A percentile compares a stretch with the other conserved stretches of the same genome.
Conservation (phyloP, 1,140 invertebrate genomes). For the Paraescarpia echinospica region DNA sequence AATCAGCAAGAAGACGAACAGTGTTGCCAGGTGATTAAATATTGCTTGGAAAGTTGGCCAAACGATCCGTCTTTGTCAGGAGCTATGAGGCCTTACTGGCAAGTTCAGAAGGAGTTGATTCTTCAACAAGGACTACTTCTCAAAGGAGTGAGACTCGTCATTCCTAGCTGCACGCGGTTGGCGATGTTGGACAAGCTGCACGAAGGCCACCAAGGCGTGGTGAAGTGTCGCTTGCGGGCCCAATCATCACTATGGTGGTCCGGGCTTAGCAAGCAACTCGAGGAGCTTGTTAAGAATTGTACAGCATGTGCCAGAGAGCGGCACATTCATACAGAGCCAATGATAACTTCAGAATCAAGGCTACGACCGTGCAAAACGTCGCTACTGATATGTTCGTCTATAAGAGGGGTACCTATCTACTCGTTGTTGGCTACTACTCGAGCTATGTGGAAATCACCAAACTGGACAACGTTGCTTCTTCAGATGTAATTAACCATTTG, state of each 20-base stretch:
- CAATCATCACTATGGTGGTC: slow-evolving; percentile 34
- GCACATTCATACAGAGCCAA: slow-evolving; percentile 16
- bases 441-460: slow-evolving; percentile 17
- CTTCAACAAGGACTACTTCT: slow-evolving; percentile 22
- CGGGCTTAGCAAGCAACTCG: slow-evolving; percentile 22
- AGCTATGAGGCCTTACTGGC: slow-evolving; percentile 13
- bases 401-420: background rate
- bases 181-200: slow-evolving; percentile 28
- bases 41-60: background rate
- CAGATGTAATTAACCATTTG: slow-evolving; percentile 13
- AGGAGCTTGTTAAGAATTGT: background rate
- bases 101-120: slow-evolving; percentile 19
- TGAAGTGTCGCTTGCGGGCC: slow-evolving; percentile 30
- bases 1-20: slow-evolving; percentile 7
- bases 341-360: background rate
- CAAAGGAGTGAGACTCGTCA: slow-evolving; percentile 16
- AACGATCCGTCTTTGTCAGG: background rate
- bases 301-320: slow-evolving; percentile 19
- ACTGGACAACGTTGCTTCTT: background rate
- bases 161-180: background rate
- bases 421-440: slow-evolving; percentile 24
- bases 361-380: slow-evolving; percentile 21
- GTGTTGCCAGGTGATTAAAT: background rate
- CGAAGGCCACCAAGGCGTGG: slow-evolving; percentile 30
- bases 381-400: slow-evolving; percentile 22